phyloP scores from a whole-genome alignment of 92 coral and sea anemone genomes.

The Palythoa heliodiscus region DNA sequence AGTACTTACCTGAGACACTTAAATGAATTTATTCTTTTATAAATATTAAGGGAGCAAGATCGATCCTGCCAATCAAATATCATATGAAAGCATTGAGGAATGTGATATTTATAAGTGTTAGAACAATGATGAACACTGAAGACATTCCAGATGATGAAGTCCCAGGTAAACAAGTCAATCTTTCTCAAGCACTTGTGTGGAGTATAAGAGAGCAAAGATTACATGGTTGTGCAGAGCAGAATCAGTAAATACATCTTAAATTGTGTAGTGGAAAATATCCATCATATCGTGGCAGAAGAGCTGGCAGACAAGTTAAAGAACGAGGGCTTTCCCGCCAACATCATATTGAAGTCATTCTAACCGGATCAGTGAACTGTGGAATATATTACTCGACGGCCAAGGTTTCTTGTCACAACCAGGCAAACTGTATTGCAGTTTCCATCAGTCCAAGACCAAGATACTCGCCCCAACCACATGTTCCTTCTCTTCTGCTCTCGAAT shows the following conservation, averaged over 20 bases:
- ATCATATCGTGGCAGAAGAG: conserved; percentile 43
- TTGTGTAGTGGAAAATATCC: too few relatives aligned
- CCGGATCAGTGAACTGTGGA: conserved; percentile 19
- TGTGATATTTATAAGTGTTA: conserved; percentile 17
- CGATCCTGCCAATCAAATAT: conserved; percentile 43
- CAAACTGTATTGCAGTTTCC: conserved; percentile 8
- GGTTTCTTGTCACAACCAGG: background rate
- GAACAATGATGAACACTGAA: conserved; percentile 17
- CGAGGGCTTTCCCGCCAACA: conserved; percentile 29
- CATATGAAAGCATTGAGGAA: conserved; percentile 53
- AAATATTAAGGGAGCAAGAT: conserved; percentile 2
- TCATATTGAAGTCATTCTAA: conserved; percentile 21
- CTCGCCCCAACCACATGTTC: conserved; percentile 45
- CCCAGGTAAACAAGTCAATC: conserved; percentile 22
- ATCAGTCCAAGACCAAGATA: conserved; percentile 15
- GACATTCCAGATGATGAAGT: conserved; percentile 20
- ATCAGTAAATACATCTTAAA: conserved; percentile 40
- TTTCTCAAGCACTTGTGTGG: conserved; percentile 40
- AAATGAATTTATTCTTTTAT: background rate
- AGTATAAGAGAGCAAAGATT: conserved; percentile 30
- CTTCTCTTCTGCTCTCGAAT: conserved; percentile 55
- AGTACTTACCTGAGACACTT: background rate
- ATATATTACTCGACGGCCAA: background rate
- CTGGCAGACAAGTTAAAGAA: conserved; percentile 44
- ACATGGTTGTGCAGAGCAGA: conserved; percentile 22